A percentile compares a stretch with the other conserved stretches of the same genome.
Evolutionary conservation across 2,888 invertebrate species (phyloP).

Genomic region (Tenthredo amoena): DNA sequence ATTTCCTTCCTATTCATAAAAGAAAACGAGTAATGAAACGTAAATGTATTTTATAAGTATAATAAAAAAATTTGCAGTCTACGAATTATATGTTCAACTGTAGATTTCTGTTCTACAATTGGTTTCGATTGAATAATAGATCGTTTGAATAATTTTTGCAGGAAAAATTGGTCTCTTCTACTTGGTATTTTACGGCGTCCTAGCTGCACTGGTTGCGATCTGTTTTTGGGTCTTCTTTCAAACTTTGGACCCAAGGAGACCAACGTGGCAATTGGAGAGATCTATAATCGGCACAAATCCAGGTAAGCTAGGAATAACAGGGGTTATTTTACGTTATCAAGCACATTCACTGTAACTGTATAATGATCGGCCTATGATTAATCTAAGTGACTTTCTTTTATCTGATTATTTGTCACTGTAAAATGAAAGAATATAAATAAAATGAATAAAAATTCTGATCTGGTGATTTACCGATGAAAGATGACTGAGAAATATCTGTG

Average conservation of each 20-base stretch:
- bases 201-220: conserved; percentile 95
- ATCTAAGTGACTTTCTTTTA: too few species aligned
- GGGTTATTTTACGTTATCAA: background rate
- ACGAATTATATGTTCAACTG: background rate
- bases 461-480: background rate
- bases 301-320: conserved; percentile 78
- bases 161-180: conserved; percentile 98
- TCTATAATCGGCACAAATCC: conserved; percentile 98
- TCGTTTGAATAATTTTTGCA: conserved; percentile 78
- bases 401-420: background rate
- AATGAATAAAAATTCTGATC: background rate
- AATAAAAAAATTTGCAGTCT: too few species aligned
- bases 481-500: background rate
- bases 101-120: background rate
- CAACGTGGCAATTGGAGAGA: conserved; percentile 91
- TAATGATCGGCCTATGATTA: background rate
- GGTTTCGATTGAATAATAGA: background rate
- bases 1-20: too few species aligned
- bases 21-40: background rate
- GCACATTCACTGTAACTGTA: conserved; percentile 22
- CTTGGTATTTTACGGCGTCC: conserved; percentile 93
- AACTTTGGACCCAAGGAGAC: conserved; percentile 92
- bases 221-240: conserved; percentile 97
- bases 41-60: background rate
- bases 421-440: background rate